Base-by-base conservation (phyloP, 2,888 invertebrate genomes). In the Dicyrtomina minuta region DNA sequence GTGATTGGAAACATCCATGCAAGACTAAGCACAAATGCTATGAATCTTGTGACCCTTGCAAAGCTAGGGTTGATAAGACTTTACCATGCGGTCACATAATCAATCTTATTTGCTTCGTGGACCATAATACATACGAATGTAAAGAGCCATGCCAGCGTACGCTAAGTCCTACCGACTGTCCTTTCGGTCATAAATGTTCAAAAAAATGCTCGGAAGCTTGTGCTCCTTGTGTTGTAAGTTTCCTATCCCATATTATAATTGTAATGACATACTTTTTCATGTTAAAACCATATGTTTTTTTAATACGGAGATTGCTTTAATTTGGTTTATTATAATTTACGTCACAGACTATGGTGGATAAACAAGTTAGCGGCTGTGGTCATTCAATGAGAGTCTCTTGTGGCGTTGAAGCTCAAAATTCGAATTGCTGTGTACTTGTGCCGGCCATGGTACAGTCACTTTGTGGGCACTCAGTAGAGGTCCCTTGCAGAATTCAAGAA, bases 51-150 rank as follows among this genome's bases (percentile, higher is more conserved):
- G 68, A 78, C 22, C 62, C 75, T 4, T 79, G 79, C 61, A 62
- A 55, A 12, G 69, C 70, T 1, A 22, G 24, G 24, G 72, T 78
- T 13, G 58, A 65, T 2, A 75, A 74, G 44, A 24, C 22, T 1
- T 66, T 79, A 39, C 70, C 70, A 2, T 79, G 80, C 68, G 79
- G 79, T 44, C 81, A 81, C 69, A 43, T 13, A 10, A 33, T 24
- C 15, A 43, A 4, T n/a, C 12, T 44, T 1, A 24, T 24, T 10
- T 66, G 66, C 17, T 27, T 17, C 4, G 22, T 17, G 1, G 53
- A 55, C 2, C 5, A 15, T 24, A 26, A 15, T 3, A 3, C 1
- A 5, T 17, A 24, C 15, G 15, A 43, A 20, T 66, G 66, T 22
- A 58, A 6, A 13, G 15, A 66, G n/a, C 44, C 56, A 13, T 66